These are phyloP conservation scores for Podotricha telesiphe DNA, from an alignment of 2,888 invertebrate genomes.

Conservation along the genomic window DNA sequence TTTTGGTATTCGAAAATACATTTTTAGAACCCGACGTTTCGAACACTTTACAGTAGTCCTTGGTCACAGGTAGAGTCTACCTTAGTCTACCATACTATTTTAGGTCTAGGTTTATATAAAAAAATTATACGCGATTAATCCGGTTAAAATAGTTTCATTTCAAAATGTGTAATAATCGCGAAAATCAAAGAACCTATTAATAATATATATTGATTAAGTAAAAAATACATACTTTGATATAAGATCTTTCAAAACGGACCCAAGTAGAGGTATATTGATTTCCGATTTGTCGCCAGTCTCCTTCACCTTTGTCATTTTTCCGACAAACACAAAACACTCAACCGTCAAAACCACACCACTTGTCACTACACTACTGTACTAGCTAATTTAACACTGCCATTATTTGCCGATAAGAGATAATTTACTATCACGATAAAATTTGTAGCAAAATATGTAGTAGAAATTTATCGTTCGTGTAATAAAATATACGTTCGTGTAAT, in stretches of 20 bases:
- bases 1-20: too few species aligned
- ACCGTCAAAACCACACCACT: background rate
- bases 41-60: too few species aligned
- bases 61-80: too few species aligned
- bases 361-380: conserved; percentile 6
- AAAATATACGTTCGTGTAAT: conserved; percentile 3
- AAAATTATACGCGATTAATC: too few species aligned
- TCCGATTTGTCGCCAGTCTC: conserved; percentile 37
- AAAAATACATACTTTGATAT: conserved; percentile 44
- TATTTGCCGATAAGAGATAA: conserved; percentile 18
- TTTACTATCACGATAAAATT: conserved; percentile 7
- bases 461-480: conserved; percentile 5
- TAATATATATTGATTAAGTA: background rate
- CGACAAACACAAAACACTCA: background rate
- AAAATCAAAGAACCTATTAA: too few species aligned
- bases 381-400: conserved; percentile 15
- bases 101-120: too few species aligned
- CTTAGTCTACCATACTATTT: too few species aligned
- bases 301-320: conserved; percentile 28
- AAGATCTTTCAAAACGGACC: conserved; percentile 52
- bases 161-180: too few species aligned
- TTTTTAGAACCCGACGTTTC: too few species aligned
- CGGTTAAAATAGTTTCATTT: too few species aligned
- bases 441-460: conserved; percentile 6
- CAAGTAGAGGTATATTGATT: conserved; percentile 46